These are phyloP conservation scores for Botia kubotai DNA, from an alignment of 2,797 vertebrate genomes.

Conservation along the genomic window DNA sequence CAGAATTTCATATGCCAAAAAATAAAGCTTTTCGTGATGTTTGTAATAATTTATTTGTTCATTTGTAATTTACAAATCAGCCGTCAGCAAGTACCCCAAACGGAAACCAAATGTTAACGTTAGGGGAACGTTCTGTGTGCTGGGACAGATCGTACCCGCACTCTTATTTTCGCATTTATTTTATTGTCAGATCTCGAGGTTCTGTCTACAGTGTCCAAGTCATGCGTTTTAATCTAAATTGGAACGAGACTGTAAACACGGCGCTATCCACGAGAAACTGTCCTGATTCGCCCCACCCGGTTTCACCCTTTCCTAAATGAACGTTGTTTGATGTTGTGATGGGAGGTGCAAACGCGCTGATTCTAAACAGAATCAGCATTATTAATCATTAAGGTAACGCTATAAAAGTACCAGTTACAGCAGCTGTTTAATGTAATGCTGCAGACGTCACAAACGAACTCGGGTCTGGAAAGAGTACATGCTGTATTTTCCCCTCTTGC, in stretches of 20 bases:
- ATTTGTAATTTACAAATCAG: neutral
- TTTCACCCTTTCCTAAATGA: slow-evolving; percentile 13
- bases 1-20: neutral
- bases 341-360: too few relatives aligned
- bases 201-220: neutral
- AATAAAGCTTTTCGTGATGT: slow-evolving; percentile 35
- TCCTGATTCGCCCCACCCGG: slow-evolving; percentile 4
- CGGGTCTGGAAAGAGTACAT: slow-evolving; percentile 30
- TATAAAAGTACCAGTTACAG: neutral
- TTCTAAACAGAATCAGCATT: neutral
- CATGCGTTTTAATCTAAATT: neutral
- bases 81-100: neutral
- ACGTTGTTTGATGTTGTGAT: neutral
- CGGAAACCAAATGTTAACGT: too few relatives aligned
- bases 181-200: neutral
- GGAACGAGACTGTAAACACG: neutral
- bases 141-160: neutral
- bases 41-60: slow-evolving; percentile 3
- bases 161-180: neutral
- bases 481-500: slow-evolving; percentile 50
- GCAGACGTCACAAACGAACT: neutral
- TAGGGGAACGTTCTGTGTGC: too few relatives aligned
- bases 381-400: neutral
- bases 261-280: too few relatives aligned
- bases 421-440: neutral